Evolutionary conservation across 2,113 vertebrate species (phyloP).

Genomic region (Callithrix jacchus): DNA sequence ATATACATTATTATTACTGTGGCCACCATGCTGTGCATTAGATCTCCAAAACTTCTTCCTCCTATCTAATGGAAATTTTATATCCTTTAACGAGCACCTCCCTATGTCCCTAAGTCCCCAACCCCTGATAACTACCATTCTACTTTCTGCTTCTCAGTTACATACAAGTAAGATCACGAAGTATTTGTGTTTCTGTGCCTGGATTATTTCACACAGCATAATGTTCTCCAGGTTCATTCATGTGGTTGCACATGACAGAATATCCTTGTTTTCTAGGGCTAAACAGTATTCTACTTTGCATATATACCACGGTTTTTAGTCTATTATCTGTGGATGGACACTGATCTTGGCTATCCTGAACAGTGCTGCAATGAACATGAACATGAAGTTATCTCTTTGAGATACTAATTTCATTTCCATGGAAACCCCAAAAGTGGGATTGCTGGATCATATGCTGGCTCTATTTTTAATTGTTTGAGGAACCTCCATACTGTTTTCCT

Average conservation of each 20-base stretch:
- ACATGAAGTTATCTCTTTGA: neutral
- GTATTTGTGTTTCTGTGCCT: neutral
- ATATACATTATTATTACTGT: neutral
- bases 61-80: neutral
- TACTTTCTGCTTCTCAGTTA: neutral
- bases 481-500: neutral
- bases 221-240: neutral
- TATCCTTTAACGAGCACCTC: neutral
- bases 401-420: neutral
- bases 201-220: neutral
- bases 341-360: neutral
- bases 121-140: neutral
- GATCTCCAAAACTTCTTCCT: neutral
- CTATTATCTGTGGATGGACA: neutral
- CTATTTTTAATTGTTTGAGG: neutral
- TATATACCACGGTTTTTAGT: neutral
- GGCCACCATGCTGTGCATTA: neutral
- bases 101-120: accelerated
- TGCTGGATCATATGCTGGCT: neutral
- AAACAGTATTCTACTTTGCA: neutral
- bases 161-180: neutral
- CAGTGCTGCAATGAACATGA: neutral
- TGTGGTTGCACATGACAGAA: neutral
- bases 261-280: neutral
- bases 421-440: neutral